Evolutionary conservation across 2,113 vertebrate genomes (phyloP).

Genomic region (Perca schrenkii): DNA sequence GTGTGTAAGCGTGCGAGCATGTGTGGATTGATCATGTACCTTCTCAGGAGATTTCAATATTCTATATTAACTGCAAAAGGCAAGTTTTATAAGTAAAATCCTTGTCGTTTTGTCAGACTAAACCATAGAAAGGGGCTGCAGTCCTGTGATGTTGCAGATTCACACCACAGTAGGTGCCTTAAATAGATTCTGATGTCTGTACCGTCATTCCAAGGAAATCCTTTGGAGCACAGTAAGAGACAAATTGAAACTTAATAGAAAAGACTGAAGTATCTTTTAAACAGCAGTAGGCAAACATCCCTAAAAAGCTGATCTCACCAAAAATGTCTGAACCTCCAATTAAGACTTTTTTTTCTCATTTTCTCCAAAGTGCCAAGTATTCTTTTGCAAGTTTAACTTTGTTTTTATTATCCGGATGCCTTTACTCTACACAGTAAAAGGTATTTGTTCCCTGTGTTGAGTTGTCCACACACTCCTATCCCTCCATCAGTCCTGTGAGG

Average conservation of each 20-base stretch:
- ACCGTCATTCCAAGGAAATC: slow-evolving; percentile 5
- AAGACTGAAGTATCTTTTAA: slow-evolving; percentile 10
- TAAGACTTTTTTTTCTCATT: background rate
- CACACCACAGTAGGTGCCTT: background rate
- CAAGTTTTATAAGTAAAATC: background rate
- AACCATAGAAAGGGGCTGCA: background rate
- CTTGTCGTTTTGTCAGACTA: background rate
- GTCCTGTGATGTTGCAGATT: background rate
- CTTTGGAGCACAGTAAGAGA: slow-evolving; percentile 12
- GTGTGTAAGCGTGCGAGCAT: no score
- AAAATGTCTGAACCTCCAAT: background rate
- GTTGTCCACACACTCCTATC: slow-evolving; percentile 1
- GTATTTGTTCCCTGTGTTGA: background rate
- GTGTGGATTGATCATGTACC: no score
- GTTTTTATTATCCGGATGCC: background rate
- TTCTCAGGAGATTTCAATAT: no score
- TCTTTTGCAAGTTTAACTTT: background rate
- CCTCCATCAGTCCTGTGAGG: background rate
- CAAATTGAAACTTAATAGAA: slow-evolving; percentile 27
- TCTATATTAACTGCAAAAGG: background rate
- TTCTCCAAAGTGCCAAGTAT: slow-evolving; percentile 1
- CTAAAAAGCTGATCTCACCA: background rate
- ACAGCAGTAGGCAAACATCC: background rate
- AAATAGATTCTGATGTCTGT: slow-evolving; percentile 2
- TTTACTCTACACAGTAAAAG: background rate